phyloP scores from a whole-genome alignment of 2,113 vertebrate genomes.

The Notothenia coriiceps region DNA sequence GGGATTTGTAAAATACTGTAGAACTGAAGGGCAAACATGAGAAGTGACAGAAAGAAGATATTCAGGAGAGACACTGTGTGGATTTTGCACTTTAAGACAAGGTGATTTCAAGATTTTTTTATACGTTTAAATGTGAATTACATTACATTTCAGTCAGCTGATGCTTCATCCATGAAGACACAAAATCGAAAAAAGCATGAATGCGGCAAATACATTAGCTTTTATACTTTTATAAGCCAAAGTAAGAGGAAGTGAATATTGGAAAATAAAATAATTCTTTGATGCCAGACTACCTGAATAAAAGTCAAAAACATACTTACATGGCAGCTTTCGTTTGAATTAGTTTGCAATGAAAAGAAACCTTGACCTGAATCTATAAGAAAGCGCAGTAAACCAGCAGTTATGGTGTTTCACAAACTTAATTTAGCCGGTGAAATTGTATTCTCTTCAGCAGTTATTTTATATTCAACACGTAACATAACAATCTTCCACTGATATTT shows the following conservation, averaged over 20 bases:
- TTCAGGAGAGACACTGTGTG: background rate
- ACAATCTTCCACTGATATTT: slow-evolving; percentile 58
- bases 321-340: background rate
- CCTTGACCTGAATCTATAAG: slow-evolving; percentile 37
- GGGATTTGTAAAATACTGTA: slow-evolving; percentile 5
- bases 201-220: too few relatives aligned
- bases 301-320: slow-evolving; percentile 6
- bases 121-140: background rate
- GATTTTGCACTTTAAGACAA: slow-evolving; percentile 10
- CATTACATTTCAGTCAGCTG: too few relatives aligned
- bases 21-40: slow-evolving; percentile 17
- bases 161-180: too few relatives aligned
- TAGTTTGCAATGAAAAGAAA: slow-evolving; percentile 13
- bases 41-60: slow-evolving; percentile 1
- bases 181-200: too few relatives aligned
- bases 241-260: too few relatives aligned
- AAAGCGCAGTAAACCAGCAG: slow-evolving; percentile 43
- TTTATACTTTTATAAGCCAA: too few relatives aligned
- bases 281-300: slow-evolving; percentile 7
- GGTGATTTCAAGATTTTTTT: background rate
- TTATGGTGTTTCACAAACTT: slow-evolving; percentile 60
- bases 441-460: slow-evolving; percentile 58
- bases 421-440: slow-evolving; percentile 57
- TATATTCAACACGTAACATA: slow-evolving; percentile 65
- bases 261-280: background rate